These are phyloP conservation scores for Ammodytes dubius DNA, from an alignment of 2,113 vertebrate species.

Conservation along the genomic window DNA sequence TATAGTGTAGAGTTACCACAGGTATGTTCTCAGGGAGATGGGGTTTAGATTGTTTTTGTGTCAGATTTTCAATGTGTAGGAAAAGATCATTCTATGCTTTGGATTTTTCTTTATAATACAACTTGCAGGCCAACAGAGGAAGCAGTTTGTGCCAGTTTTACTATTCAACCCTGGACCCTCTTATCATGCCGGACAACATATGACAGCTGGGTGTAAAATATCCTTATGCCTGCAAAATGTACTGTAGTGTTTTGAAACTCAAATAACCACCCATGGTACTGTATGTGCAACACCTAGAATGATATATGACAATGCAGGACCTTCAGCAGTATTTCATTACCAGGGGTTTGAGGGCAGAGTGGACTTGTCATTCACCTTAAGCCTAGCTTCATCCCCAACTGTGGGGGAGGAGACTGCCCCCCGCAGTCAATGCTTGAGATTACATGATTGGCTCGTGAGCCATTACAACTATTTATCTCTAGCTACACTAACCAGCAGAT, in stretches of 20 bases:
- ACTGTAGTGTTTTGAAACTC: not conserved
- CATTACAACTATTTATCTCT: conserved; percentile 6
- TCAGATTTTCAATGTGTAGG: conserved; percentile 28
- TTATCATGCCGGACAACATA: not conserved
- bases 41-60: too few relatives aligned
- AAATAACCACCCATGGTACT: not conserved
- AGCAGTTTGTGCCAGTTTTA: not conserved
- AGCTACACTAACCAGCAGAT: conserved; percentile 60
- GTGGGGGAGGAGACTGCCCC: too few relatives aligned
- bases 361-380: not conserved
- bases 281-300: not conserved
- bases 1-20: conserved; percentile 35
- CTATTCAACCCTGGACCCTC: not conserved
- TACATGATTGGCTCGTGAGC: not conserved
- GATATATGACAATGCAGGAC: not conserved
- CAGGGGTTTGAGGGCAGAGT: not conserved
- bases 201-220: not conserved
- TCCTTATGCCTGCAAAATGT: not conserved
- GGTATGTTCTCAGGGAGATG: conserved; percentile 14
- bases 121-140: not conserved
- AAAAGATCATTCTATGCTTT: not conserved
- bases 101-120: not conserved
- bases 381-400: not conserved
- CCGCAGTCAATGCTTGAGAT: too few relatives aligned
- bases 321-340: not conserved